Conservation (phyloP, 1,140 invertebrate genomes). For the Drosophila watanabei region DNA sequence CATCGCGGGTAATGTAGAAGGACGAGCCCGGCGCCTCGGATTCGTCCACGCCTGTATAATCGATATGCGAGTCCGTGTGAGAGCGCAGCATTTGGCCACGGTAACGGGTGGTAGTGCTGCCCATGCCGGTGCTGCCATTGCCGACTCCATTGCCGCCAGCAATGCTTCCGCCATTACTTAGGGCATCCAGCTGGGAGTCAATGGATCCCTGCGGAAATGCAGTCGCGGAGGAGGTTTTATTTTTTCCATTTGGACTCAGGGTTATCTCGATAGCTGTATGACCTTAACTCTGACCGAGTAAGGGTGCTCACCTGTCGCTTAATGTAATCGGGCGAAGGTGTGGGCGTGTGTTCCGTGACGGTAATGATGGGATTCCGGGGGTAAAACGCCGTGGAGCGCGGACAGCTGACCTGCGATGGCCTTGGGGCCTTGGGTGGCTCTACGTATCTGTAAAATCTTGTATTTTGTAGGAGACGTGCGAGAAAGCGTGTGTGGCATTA, state of each 20-base stretch:
- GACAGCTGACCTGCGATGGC: slow-evolving; percentile 69
- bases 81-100: slow-evolving; percentile 90
- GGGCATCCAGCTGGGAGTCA: slow-evolving; percentile 92
- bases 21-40: slow-evolving; percentile 95
- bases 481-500: slow-evolving; percentile 68
- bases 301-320: slow-evolving; percentile 88
- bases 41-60: slow-evolving; percentile 92
- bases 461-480: slow-evolving; percentile 71
- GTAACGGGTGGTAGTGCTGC: slow-evolving; percentile 64
- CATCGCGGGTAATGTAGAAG: slow-evolving; percentile 97
- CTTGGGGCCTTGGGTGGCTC: slow-evolving; percentile 78
- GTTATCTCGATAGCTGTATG: background rate
- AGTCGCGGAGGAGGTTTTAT: background rate
- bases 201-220: slow-evolving; percentile 89
- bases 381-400: slow-evolving; percentile 82
- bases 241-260: background rate
- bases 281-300: slow-evolving; percentile 5
- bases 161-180: slow-evolving; percentile 87
- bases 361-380: slow-evolving; percentile 96
- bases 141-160: slow-evolving; percentile 69
- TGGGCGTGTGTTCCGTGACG: slow-evolving; percentile 97
- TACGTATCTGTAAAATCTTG: slow-evolving; percentile 85
- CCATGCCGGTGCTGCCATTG: slow-evolving; percentile 68
- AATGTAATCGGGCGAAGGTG: slow-evolving; percentile 93
- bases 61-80: slow-evolving; percentile 97